Evolutionary conservation across 1,140 invertebrate genomes (phyloP).

Genomic region (Nixonia krombeini): DNA sequence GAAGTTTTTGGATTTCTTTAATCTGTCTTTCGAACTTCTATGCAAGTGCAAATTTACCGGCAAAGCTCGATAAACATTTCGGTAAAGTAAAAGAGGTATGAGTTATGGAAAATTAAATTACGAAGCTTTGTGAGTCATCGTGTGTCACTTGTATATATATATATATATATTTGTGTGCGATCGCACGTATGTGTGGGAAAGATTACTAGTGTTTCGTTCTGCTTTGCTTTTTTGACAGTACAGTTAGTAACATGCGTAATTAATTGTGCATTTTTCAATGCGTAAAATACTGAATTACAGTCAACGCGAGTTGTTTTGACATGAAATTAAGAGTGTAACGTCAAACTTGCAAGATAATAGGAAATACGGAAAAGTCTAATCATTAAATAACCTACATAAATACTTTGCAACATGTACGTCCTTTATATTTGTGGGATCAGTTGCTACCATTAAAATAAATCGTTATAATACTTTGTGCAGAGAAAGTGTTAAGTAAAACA

Average conservation of each 20-base stretch:
- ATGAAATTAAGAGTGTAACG: not conserved
- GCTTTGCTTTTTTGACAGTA: not conserved
- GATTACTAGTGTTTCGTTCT: not conserved
- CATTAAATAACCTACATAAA: not conserved
- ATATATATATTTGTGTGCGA: too few relatives aligned
- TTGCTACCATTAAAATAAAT: not conserved
- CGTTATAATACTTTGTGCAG: not conserved
- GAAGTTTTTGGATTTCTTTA: too few relatives aligned
- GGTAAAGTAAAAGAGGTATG: slow-evolving; percentile 10
- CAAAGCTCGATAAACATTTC: slow-evolving; percentile 11
- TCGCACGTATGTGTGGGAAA: not conserved
- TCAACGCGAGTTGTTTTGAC: not conserved
- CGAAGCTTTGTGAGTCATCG: slow-evolving; percentile 35
- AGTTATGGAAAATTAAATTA: slow-evolving; percentile 37
- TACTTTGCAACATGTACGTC: not conserved
- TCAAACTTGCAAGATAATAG: not conserved
- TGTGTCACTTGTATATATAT: too few relatives aligned
- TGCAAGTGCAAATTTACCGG: too few relatives aligned
- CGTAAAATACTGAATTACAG: too few relatives aligned
- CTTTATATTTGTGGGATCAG: not conserved
- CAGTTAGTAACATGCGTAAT: not conserved
- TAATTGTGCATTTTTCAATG: not conserved
- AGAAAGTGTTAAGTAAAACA: not conserved
- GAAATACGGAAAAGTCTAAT: not conserved
- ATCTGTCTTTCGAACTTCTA: too few relatives aligned